phyloP scores from a whole-genome alignment of 2,888 invertebrate genomes.

The Heliconius ismenius region DNA sequence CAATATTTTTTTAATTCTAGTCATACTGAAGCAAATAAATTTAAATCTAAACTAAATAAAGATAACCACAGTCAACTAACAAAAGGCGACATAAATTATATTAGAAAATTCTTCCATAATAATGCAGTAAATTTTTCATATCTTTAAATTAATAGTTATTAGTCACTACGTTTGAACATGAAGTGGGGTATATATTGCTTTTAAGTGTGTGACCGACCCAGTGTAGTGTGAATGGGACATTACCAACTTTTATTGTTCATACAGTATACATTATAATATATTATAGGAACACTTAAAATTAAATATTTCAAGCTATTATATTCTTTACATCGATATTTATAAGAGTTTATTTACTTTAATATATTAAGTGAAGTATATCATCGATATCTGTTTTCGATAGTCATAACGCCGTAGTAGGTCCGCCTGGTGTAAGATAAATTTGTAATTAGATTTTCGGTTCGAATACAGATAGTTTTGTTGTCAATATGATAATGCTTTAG shows the following conservation, averaged over 20 bases:
- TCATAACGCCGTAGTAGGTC: constrained; percentile 44
- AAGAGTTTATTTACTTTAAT: constrained; percentile 29
- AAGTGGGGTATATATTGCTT: constrained; percentile 60
- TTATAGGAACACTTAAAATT: constrained; percentile 61
- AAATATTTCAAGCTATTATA: constrained; percentile 23
- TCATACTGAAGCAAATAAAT: no score
- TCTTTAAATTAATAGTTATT: constrained; percentile 47
- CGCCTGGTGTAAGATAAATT: constrained; percentile 44
- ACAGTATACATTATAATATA: constrained; percentile 56
- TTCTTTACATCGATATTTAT: constrained; percentile 20
- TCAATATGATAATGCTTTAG: constrained; percentile 37
- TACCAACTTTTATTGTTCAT: constrained; percentile 71
- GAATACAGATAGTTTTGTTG: constrained; percentile 41
- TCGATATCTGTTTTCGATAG: constrained; percentile 37
- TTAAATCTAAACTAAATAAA: no score
- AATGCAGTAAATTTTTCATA: constrained; percentile 43
- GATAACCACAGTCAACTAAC: neutral
- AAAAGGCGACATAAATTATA: constrained; percentile 38
- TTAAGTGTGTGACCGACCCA: constrained; percentile 64
- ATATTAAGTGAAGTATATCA: constrained; percentile 30
- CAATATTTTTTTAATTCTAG: no score
- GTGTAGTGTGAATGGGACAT: constrained; percentile 68
- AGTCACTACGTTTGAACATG: constrained; percentile 46
- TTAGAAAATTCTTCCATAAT: constrained; percentile 41
- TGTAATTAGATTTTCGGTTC: constrained; percentile 42